Conservation (phyloP, 1,140 invertebrate genomes). For the Trichonephila inaurata region DNA sequence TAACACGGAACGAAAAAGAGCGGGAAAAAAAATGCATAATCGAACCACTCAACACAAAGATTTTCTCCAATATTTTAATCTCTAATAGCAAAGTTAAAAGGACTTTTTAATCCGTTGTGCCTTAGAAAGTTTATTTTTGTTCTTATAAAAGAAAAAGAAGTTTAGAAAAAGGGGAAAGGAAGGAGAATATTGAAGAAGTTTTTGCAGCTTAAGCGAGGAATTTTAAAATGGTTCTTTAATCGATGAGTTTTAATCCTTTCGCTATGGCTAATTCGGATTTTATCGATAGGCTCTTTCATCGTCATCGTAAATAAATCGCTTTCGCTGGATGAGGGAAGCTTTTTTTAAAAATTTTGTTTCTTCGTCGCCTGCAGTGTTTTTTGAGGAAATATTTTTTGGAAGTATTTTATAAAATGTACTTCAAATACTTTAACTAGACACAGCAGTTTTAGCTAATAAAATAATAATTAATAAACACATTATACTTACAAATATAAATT, state of each 20-base stretch:
- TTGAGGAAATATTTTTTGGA: no score
- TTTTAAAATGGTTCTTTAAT: constrained; percentile 63
- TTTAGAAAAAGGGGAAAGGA: background rate
- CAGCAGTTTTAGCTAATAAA: no score
- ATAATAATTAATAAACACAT: no score
- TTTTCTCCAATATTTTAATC: constrained; percentile 76
- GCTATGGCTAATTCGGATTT: constrained; percentile 62
- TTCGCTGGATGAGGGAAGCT: background rate
- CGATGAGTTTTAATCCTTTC: constrained; percentile 73
- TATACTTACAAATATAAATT: no score
- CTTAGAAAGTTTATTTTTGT: constrained; percentile 57
- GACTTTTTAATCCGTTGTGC: constrained; percentile 61
- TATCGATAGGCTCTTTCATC: constrained; percentile 53
- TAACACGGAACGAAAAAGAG: constrained; percentile 1
- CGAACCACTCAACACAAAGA: constrained; percentile 72
- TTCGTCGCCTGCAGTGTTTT: no score
- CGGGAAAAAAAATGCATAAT: constrained; percentile 54
- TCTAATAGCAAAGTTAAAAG: constrained; percentile 68
- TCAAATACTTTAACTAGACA: no score
- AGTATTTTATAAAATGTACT: no score
- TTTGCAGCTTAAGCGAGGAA: constrained; percentile 64
- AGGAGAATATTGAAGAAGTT: constrained; percentile 34
- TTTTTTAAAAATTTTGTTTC: no score
- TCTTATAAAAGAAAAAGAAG: background rate
- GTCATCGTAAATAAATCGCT: background rate